These are phyloP conservation scores for Pemphigus obesinymphae DNA, from an alignment of 1,140 invertebrate genomes.

Conservation along the genomic window DNA sequence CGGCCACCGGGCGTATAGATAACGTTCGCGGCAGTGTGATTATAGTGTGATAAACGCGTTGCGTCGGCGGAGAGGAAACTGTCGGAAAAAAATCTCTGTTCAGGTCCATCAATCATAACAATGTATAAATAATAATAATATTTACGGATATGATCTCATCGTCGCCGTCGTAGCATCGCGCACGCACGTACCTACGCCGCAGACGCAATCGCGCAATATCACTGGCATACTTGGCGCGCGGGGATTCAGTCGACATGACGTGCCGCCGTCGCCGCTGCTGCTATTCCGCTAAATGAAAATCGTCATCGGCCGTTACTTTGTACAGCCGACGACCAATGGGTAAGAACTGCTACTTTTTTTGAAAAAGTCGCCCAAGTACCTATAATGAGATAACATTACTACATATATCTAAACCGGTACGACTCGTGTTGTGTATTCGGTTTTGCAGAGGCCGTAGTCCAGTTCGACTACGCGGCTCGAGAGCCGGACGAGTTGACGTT, in stretches of 20 bases:
- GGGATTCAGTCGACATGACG: background rate
- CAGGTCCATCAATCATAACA: background rate
- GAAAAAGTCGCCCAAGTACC: too few species aligned
- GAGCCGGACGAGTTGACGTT: constrained; percentile 80
- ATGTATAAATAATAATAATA: background rate
- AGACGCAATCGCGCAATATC: too few species aligned
- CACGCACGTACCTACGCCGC: background rate
- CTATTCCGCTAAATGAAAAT: background rate
- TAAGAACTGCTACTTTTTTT: background rate
- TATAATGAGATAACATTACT: too few species aligned
- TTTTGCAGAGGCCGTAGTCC: constrained; percentile 64
- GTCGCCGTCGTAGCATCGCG: background rate
- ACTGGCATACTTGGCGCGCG: too few species aligned
- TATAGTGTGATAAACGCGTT: background rate
- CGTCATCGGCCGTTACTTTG: background rate
- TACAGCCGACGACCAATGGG: constrained; percentile 8
- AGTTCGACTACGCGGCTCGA: constrained; percentile 74
- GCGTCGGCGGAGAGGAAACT: background rate
- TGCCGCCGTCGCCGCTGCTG: background rate
- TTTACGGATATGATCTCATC: constrained; percentile 29
- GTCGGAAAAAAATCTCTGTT: background rate
- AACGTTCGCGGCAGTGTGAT: background rate
- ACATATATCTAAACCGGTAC: background rate
- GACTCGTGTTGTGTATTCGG: background rate
- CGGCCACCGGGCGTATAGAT: background rate